Evolutionary conservation across 2,888 invertebrate genomes (phyloP), one percentile per base, ranked within the genome.

Genomic region (Mongoloraphidia duomilia): DNA sequence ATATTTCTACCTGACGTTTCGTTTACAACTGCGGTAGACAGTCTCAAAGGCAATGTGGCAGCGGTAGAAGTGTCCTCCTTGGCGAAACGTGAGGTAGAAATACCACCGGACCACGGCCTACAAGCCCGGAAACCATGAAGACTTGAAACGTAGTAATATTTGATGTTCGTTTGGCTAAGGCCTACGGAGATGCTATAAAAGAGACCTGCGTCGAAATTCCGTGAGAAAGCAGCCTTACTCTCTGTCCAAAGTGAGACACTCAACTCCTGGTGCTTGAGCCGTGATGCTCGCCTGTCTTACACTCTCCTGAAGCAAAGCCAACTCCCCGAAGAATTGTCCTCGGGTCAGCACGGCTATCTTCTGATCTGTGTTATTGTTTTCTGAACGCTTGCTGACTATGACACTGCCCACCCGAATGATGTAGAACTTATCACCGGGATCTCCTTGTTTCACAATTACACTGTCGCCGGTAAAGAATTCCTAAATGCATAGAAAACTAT

Each of bases 301-400:
- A 62, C 91, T 90, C 56, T 91, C 88, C 62, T 85, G 82, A 46
- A 89, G 68, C 35, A 93, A 70, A 0, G 93, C 93, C 61, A 87
- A 82, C 61, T 93, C 92, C 0, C 93, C 93, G 64, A 93, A 93
- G 65, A 84, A 93, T 53, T 89, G 80, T 0, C 92, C 92, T 39
- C 82, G 77, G 34, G 75, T 74, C 14, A 90, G 72, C 8, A 74
- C 71, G 9, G 84, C 81, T 14, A 92, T 80, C 12, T 55, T 47
- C 41, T 57, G 42, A 38, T 48, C 48, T 9, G 12, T 12, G n/a
- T n/a, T 26, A 10, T 69, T 73, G 9, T 69, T 72, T 38, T 72
- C 70, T 0, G 71, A 73, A 13, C 71, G 68, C 59, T 81, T 81
- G 9, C 81, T 82, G 46, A 88, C 79, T 43, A 78, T 76, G 6